These are phyloP conservation scores for Machaerirhynchus nigripectus DNA, from an alignment of 2,113 vertebrate genomes.

Conservation along the genomic window DNA sequence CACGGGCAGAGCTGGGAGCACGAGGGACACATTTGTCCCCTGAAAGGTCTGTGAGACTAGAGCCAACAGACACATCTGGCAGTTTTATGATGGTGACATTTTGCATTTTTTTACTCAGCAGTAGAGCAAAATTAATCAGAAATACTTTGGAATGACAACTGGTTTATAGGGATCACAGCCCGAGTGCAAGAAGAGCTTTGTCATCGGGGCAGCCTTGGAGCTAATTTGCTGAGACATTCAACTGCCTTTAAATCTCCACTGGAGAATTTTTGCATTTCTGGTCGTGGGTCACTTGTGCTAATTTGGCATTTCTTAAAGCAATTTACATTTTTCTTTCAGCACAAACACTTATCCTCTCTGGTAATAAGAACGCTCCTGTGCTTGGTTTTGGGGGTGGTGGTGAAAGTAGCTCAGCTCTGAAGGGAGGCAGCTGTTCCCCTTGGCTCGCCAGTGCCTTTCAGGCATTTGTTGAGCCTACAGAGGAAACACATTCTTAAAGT, in stretches of 20 bases:
- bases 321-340: slow-evolving; percentile 53
- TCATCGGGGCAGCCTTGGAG: neutral
- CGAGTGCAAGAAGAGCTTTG: neutral
- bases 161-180: neutral
- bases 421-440: slow-evolving; percentile 48
- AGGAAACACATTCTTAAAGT: slow-evolving; percentile 39
- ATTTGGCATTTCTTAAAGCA: slow-evolving; percentile 22
- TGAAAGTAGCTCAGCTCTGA: slow-evolving; percentile 33
- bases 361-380: neutral
- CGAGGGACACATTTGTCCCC: fast-evolving
- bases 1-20: neutral
- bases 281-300: slow-evolving; percentile 18
- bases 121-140: neutral
- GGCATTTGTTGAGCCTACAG: slow-evolving; percentile 22
- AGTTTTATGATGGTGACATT: neutral
- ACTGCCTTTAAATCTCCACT: neutral
- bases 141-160: neutral
- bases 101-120: neutral
- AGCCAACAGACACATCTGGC: neutral
- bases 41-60: neutral
- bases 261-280: neutral
- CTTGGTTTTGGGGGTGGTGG: slow-evolving; percentile 2
- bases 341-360: slow-evolving; percentile 2
- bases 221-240: slow-evolving; percentile 16
- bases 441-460: neutral